These are phyloP conservation scores for Macroteleia sp. DNA, from an alignment of 2,888 invertebrate genomes.

Conservation along the genomic window DNA sequence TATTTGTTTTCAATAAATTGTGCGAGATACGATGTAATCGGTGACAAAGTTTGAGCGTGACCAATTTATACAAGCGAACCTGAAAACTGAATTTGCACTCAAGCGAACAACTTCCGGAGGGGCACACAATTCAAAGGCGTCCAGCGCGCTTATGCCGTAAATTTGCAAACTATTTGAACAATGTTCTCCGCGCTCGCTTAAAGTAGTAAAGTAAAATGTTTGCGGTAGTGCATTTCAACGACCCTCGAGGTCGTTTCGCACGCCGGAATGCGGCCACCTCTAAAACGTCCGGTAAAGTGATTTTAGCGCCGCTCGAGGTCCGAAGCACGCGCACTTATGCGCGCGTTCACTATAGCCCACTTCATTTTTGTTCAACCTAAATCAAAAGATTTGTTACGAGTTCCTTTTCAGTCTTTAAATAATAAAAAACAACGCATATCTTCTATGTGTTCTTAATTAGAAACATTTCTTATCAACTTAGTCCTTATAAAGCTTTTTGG, in stretches of 20 bases:
- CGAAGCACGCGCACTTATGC: conserved; percentile 21
- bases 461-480: no score
- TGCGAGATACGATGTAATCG: conserved; percentile 29
- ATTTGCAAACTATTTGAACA: conserved; percentile 60
- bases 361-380: conserved; percentile 8
- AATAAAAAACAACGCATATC: no score
- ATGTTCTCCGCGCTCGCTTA: conserved; percentile 41
- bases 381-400: conserved; percentile 13
- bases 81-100: conserved; percentile 51
- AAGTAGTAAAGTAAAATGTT: conserved; percentile 63
- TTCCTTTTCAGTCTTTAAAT: no score
- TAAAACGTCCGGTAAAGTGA: conserved; percentile 53
- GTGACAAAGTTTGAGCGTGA: conserved; percentile 39
- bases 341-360: neutral
- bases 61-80: conserved; percentile 38
- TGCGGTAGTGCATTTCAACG: conserved; percentile 62
- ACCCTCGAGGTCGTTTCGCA: conserved; percentile 53
- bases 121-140: conserved; percentile 45
- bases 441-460: no score
- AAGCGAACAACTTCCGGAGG: conserved; percentile 30
- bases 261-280: conserved; percentile 46
- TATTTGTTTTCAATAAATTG: conserved; percentile 45
- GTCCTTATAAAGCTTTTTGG: no score
- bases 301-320: conserved; percentile 30
- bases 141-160: conserved; percentile 42